These are phyloP conservation scores for Dromaius novaehollandiae DNA, from an alignment of 2,113 vertebrate genomes.

Conservation along the genomic window DNA sequence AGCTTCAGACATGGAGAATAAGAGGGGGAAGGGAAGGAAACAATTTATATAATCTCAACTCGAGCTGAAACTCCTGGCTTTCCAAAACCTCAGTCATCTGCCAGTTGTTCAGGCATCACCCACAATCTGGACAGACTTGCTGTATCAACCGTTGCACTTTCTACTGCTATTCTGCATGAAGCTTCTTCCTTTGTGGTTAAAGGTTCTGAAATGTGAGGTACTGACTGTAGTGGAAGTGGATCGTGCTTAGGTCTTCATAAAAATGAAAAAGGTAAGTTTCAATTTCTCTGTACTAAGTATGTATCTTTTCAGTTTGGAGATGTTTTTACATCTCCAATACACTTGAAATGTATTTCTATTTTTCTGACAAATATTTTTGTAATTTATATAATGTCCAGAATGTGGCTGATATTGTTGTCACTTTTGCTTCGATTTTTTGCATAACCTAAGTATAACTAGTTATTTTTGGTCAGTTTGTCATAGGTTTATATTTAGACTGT, in stretches of 20 bases:
- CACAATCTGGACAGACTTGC: neutral
- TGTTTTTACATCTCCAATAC: neutral
- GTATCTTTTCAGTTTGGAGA: neutral
- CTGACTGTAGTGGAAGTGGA: neutral
- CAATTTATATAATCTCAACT: neutral
- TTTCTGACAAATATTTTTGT: neutral
- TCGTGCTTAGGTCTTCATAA: neutral
- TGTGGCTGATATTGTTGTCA: neutral
- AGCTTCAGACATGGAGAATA: neutral
- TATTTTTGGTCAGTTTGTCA: neutral
- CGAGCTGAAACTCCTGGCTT: neutral
- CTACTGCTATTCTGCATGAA: neutral
- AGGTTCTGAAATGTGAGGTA: neutral
- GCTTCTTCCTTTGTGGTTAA: neutral
- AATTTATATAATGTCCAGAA: neutral
- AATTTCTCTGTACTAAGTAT: neutral
- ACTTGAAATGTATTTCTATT: neutral
- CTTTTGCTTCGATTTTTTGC: neutral
- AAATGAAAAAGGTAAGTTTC: neutral
- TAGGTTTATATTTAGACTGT: conserved; percentile 34
- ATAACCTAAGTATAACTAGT: neutral
- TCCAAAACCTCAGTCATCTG: neutral
- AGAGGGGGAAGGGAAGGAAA: neutral
- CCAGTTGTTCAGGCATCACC: neutral
- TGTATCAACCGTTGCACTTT: neutral